Conservation (phyloP, 2,113 vertebrate genomes). For the Nesospiza acunhae region DNA sequence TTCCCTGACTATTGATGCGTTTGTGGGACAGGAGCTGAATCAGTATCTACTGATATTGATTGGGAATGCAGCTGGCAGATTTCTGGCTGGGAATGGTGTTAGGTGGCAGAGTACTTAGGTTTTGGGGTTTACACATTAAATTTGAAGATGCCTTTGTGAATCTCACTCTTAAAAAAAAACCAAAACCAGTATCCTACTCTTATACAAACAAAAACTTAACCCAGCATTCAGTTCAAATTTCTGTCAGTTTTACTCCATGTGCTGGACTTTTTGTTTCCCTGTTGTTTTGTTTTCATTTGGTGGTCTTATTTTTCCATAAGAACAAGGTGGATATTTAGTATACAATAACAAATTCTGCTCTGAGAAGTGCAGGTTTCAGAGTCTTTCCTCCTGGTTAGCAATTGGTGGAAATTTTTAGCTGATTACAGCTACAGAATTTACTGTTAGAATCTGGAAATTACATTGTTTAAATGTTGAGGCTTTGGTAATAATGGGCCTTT, state of each 20-base stretch:
- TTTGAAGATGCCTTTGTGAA: neutral
- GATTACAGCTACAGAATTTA: neutral
- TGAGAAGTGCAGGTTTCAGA: neutral
- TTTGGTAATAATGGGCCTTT: neutral
- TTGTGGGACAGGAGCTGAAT: neutral
- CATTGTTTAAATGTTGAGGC: neutral
- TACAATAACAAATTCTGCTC: neutral
- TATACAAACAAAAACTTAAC: neutral
- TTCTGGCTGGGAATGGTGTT: neutral
- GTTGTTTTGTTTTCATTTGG: neutral
- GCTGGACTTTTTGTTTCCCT: neutral
- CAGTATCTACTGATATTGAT: neutral
- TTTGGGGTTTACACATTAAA: neutral
- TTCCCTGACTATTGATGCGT: neutral
- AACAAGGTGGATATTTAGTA: neutral
- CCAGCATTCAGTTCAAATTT: neutral
- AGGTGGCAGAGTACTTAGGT: neutral
- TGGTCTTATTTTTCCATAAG: neutral
- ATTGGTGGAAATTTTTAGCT: neutral
- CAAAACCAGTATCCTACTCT: neutral
- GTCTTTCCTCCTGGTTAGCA: neutral
- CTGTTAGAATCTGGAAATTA: neutral
- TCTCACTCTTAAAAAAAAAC: neutral
- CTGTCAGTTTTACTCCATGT: fast-evolving
- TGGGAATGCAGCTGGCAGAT: neutral